A percentile compares a stretch with the other conserved stretches of the same genome.
Evolutionary conservation across 2,888 invertebrate species (phyloP).

Genomic region (Argyra leucocephala): DNA sequence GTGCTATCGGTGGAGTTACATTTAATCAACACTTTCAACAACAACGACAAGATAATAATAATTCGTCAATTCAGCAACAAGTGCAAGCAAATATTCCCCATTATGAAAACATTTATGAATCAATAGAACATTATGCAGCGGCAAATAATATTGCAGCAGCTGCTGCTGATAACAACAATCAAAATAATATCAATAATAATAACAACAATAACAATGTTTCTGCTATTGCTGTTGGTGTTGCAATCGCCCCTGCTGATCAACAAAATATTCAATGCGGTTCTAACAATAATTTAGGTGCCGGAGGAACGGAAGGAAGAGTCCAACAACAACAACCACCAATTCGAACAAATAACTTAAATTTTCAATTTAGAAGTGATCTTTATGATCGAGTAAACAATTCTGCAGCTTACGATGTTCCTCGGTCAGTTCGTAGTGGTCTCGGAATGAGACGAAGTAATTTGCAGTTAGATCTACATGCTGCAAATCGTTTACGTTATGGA

Average conservation of each 20-base stretch:
- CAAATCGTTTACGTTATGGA: conserved; percentile 25
- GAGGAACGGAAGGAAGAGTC: neutral
- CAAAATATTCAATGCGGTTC: conserved; percentile 21
- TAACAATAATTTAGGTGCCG: neutral
- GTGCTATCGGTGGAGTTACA: conserved; percentile 37
- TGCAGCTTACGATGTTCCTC: conserved; percentile 40
- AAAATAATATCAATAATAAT: neutral
- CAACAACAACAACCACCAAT: conserved; percentile 22
- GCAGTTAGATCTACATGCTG: conserved; percentile 37
- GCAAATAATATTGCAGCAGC: conserved; percentile 26
- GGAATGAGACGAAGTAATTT: conserved; percentile 40
- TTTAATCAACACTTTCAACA: conserved; percentile 18
- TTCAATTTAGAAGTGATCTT: conserved; percentile 41
- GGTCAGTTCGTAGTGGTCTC: conserved; percentile 38
- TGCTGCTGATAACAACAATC: conserved; percentile 19
- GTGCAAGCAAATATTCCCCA: conserved; percentile 40
- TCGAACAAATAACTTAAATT: conserved; percentile 30
- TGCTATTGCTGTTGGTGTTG: conserved; percentile 26
- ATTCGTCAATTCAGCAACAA: conserved; percentile 25
- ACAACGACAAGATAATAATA: conserved; percentile 25
- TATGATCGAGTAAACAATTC: conserved; percentile 38
- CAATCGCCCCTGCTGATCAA: conserved; percentile 35
- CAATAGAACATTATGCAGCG: conserved; percentile 42
- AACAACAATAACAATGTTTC: conserved; percentile 16
- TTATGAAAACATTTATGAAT: conserved; percentile 49